Base-by-base conservation (phyloP, 2,113 vertebrate genomes). In the Anseranas semipalmata region DNA sequence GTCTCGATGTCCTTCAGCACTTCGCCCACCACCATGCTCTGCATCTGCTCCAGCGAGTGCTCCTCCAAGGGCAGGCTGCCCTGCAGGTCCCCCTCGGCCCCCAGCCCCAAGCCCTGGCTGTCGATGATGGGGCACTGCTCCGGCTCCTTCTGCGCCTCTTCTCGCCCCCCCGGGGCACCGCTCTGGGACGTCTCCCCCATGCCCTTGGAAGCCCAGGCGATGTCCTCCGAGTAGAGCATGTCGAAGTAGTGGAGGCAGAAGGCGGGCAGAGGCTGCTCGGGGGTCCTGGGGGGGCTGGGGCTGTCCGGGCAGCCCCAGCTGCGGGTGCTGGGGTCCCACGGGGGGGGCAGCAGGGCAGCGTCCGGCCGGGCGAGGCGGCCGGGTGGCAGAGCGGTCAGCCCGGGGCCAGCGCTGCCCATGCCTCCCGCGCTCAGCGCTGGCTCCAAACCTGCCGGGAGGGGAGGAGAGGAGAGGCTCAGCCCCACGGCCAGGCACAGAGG, bases 1-100 rank as follows among this genome's bases (percentile, higher is more conserved):
- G 99, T 99, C 97, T 99, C 99, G 32, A 99, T 99, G 98, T 99
- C 99, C 98, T 99, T 99, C 68, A 99, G 98, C 90, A 99, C 99
- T 79, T 99, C 99, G 1, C 99, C 99, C 92, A 99, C 98, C 95
- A 99, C 99, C 99, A 99, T 98, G 96, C 98, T 99, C 97, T 99
- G 99, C 93, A 99, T 99, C 98, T 99, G 99, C 97, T 99, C 99
- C 97, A 99, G 97, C 1, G 99, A 99, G 48, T 98, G 98, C 85
- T 99, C 99, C 96, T 99, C 99, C 96, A 99, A 98, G 46, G 70
- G 94, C 96, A 98, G 96, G 81, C 90, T 97, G 3, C 87, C 95
- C 12, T 99, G 98, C 16, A 98, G 98, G 85, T 99, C 98, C 90
- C 99, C 95, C 43, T 98, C 98, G 7, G 98, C 96, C 19, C 98